Evolutionary conservation across 2,797 vertebrate genomes (phyloP), one percentile per base, ranked within the genome.

Genomic region (Artibeus lituratus): DNA sequence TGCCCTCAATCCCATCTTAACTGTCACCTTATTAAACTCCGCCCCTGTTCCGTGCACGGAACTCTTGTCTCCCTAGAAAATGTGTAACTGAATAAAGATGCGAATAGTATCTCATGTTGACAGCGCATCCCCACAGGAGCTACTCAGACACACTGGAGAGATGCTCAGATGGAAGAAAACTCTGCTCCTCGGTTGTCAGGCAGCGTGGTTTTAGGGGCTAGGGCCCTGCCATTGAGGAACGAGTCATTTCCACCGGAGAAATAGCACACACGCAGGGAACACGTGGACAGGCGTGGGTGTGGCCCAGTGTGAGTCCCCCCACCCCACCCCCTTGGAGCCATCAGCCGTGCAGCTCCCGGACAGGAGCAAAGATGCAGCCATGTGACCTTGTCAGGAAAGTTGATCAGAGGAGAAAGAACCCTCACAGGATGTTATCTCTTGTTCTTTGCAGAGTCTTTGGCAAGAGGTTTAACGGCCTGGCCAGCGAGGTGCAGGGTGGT

Each of bases 361-460:
- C 29, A 84, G 72, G 39, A 94, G 94, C 82, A 91, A 86, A 92
- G 51, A 74, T 39, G 53, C 37, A 78, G 42, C 26, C 86, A 55
- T 74, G 67, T 32, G 37, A 12, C 16, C 14, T 76, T 37, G 22
- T 80, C 74, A 73, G 84, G 67, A 92, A 84, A 74, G 47, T 22
- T 39, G 37, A 39, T 47, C 10, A 16, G 49, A 44, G 57, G 4
- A 37, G 55, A 76, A 81, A 59, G 2, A 16, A 39, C 55, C 69
- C 73, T 39, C 82, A 44, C 26, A 35, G 69, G 49, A 72, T 83
- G 62, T 87, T 37, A 35, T 74, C 62, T 35, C 49, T 80, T 8
- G 2, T 83, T 87, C 92, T 86, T 85, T 88, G 44, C n/a, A 32
- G 44, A 83, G 62, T 92, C 39, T 92, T 91, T 87, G 91, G 91